Percentiles rank a stretch among this genome's conserved stretches.
These are phyloP conservation scores for Heterocephalus glaber DNA, from an alignment of 2,113 vertebrate genomes.

Conservation along the genomic window DNA sequence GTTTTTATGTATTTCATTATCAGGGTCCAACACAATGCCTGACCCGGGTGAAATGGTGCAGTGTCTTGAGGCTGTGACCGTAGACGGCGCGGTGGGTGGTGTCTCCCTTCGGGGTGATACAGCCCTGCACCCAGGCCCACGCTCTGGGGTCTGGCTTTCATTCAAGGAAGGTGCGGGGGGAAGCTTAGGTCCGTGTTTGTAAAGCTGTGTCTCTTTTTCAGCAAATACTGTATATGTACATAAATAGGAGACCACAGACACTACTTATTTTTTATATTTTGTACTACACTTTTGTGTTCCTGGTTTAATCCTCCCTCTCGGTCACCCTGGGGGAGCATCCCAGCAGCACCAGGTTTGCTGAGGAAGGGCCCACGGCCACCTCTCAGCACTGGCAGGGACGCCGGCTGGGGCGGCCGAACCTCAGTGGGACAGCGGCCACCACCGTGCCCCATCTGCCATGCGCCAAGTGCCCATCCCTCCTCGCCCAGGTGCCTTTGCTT, in stretches of 20 bases:
- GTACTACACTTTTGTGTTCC: slow-evolving; percentile 83
- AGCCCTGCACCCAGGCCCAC: slow-evolving; percentile 70
- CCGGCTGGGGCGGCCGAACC: slow-evolving; percentile 17
- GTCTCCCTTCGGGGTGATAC: slow-evolving; percentile 8
- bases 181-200: slow-evolving; percentile 80
- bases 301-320: slow-evolving; percentile 66
- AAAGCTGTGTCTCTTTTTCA: slow-evolving; percentile 76
- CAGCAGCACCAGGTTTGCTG: neutral
- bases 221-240: slow-evolving; percentile 82
- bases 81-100: neutral
- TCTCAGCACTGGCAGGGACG: neutral
- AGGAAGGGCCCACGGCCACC: slow-evolving; percentile 38
- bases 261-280: slow-evolving; percentile 87
- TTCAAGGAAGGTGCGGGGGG: slow-evolving; percentile 58
- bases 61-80: slow-evolving; percentile 72
- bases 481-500: slow-evolving; percentile 83
- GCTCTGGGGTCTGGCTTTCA: slow-evolving; percentile 13
- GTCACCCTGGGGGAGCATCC: slow-evolving; percentile 52
- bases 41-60: slow-evolving; percentile 83
- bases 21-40: slow-evolving; percentile 87
- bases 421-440: slow-evolving; percentile 1
- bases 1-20: slow-evolving; percentile 87
- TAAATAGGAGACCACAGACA: slow-evolving; percentile 82
- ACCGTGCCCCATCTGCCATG: slow-evolving; percentile 37
- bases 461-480: slow-evolving; percentile 61